phyloP scores from a whole-genome alignment of 2,113 vertebrate species.

The Burhinus oedicnemus region DNA sequence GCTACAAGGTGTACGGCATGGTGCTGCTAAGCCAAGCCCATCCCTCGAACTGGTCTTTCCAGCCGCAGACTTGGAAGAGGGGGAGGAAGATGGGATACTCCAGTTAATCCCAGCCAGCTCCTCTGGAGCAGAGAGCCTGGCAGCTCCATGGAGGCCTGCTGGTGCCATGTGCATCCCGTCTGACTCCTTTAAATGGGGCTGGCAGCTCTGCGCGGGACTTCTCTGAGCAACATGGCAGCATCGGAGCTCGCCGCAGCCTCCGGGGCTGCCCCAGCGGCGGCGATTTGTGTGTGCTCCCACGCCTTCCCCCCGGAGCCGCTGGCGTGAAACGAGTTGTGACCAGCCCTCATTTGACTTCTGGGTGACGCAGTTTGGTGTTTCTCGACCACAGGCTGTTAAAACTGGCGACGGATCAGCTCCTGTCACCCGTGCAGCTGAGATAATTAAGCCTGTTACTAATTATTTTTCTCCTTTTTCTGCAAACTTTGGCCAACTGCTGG shows the following conservation, averaged over 20 bases:
- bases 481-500: background rate
- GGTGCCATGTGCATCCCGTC: background rate
- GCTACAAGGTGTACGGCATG: background rate
- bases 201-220: background rate
- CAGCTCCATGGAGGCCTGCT: background rate
- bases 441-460: background rate
- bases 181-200: background rate
- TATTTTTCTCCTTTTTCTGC: background rate
- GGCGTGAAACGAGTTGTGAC: background rate
- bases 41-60: background rate
- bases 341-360: slow-evolving; percentile 33
- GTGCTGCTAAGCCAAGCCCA: background rate
- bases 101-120: background rate
- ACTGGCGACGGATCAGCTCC: slow-evolving; percentile 43
- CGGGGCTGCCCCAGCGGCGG: accelerated
- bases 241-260: accelerated
- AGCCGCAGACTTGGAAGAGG: background rate
- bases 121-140: background rate
- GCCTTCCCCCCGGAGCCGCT: background rate
- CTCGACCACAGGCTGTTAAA: slow-evolving; percentile 40
- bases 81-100: background rate
- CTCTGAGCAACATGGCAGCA: accelerated
- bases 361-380: slow-evolving; percentile 28
- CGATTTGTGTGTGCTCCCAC: background rate
- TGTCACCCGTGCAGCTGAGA: slow-evolving; percentile 11